Base-by-base conservation (phyloP, 2,113 vertebrate genomes). In the Casuarius casuarius region DNA sequence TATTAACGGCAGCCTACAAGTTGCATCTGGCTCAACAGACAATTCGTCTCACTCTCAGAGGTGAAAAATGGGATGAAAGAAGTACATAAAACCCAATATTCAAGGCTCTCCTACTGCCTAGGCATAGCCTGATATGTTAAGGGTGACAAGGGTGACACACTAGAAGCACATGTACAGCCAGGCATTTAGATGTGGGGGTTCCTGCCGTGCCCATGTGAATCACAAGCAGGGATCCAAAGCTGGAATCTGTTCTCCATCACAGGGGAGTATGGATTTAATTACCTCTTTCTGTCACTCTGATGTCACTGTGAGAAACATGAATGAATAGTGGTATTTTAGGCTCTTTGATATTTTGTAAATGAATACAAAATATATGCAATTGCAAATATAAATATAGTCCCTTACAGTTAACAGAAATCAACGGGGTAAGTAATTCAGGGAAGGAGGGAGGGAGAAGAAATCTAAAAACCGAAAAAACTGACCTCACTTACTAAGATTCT, bases 351-450 rank as follows among this genome's bases (percentile, higher is more conserved):
- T 74, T 91, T 85, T 5, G 4, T 42, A 85, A 76, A 95, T 90
- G 54, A 92, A 92, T 74, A 51, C 28, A 94, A 94, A 94, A 91
- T 82, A 85, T 5, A 73, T 26, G 78, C 35, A 94, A 89, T 96
- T 96, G 91, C 49, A 85, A 65, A 77, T 25, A 73, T 85, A 96
- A 97, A 96, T 94, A 94, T 82, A 94, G 86, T 8, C 26, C 35
- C 52, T 82, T 66, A 72, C 28, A 68, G 29, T 54, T 76, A 82
- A 79, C 29, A 74, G 78, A 89, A 94, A 94, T 58, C 83, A 87
- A 52, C 33, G 42, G 33, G 1, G 65, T 77, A 85, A 61, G 61
- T 28, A 78, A 48, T 21, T 78, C 58, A 8, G 52, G 81, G 26
- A 87, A 28, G 23, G 26, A 87, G 31, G 23, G 21, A 71, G n/a